phyloP scores from a whole-genome alignment of 1,140 invertebrate species.

The Hycleus phaleratus region DNA sequence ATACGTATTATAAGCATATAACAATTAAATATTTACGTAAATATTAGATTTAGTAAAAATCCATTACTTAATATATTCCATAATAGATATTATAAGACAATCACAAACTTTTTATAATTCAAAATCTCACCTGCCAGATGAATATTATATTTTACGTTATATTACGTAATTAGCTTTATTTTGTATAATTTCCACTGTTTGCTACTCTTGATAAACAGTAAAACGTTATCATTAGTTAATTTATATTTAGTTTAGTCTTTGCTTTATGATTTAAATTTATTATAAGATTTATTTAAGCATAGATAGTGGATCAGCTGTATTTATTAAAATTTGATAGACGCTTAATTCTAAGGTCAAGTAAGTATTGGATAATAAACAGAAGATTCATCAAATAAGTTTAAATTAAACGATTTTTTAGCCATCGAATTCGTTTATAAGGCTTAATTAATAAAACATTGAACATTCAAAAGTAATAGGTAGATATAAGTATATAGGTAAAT shows the following conservation, averaged over 20 bases:
- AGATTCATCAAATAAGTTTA: too few relatives aligned
- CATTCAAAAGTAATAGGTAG: too few relatives aligned
- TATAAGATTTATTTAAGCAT: conserved; percentile 9
- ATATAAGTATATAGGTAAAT: too few relatives aligned
- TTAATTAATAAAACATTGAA: too few relatives aligned
- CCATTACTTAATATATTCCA: too few relatives aligned
- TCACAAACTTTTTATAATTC: conserved; percentile 4
- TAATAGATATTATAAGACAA: neutral
- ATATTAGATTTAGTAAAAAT: conserved; percentile 5
- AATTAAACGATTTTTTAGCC: too few relatives aligned
- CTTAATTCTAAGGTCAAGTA: conserved; percentile 18
- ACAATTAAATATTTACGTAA: conserved; percentile 20
- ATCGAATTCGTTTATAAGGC: too few relatives aligned
- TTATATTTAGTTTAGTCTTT: conserved; percentile 17
- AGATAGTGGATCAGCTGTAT: conserved; percentile 14
- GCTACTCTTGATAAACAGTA: conserved; percentile 14
- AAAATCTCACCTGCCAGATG: conserved; percentile 9
- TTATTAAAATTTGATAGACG: conserved; percentile 25
- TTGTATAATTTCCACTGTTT: conserved; percentile 19
- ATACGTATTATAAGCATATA: conserved; percentile 10
- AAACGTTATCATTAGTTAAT: conserved; percentile 17
- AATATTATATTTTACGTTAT: conserved; percentile 13
- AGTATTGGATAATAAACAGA: neutral
- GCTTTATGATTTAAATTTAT: conserved; percentile 17
- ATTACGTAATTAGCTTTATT: conserved; percentile 9